Conservation (phyloP, 1,140 invertebrate genomes). For the Trigoniulus corallinus region DNA sequence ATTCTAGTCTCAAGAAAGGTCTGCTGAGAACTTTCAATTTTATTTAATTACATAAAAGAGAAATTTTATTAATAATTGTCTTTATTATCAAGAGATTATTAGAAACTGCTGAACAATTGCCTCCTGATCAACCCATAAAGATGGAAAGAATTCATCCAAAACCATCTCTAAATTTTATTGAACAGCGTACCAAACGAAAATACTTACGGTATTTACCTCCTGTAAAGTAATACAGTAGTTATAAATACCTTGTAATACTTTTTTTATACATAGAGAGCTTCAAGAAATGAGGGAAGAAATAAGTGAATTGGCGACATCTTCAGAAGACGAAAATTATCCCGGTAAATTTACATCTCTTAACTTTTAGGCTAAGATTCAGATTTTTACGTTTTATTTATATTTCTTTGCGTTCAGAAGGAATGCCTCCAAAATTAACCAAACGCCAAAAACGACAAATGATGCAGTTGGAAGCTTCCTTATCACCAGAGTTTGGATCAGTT, state of each 20-base stretch:
- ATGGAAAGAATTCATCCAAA: slow-evolving; percentile 23
- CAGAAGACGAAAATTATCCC: slow-evolving; percentile 49
- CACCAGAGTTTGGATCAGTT: slow-evolving; percentile 31
- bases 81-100: slow-evolving; percentile 37
- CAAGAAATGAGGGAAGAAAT: slow-evolving; percentile 35
- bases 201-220: slow-evolving; percentile 28
- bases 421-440: slow-evolving; percentile 28
- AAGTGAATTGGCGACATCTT: slow-evolving; percentile 43
- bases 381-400: not conserved
- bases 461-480: slow-evolving; percentile 27
- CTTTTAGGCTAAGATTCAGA: not conserved
- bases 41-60: not conserved
- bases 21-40: slow-evolving; percentile 2
- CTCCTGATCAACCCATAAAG: slow-evolving; percentile 29
- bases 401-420: slow-evolving; percentile 32
- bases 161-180: slow-evolving; percentile 26
- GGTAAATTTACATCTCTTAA: slow-evolving; percentile 19
- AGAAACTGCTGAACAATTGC: slow-evolving; percentile 34
- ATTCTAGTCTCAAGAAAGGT: slow-evolving; percentile 44
- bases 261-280: slow-evolving; percentile 22
- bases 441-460: slow-evolving; percentile 31
- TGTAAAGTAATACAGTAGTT: not conserved
- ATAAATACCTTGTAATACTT: not conserved
- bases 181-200: slow-evolving; percentile 31
- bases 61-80: slow-evolving; percentile 14